These are phyloP conservation scores for Ophiothrix spiculata DNA, from an alignment of 35 echinoderm and acorn worm genomes.

Conservation along the genomic window DNA sequence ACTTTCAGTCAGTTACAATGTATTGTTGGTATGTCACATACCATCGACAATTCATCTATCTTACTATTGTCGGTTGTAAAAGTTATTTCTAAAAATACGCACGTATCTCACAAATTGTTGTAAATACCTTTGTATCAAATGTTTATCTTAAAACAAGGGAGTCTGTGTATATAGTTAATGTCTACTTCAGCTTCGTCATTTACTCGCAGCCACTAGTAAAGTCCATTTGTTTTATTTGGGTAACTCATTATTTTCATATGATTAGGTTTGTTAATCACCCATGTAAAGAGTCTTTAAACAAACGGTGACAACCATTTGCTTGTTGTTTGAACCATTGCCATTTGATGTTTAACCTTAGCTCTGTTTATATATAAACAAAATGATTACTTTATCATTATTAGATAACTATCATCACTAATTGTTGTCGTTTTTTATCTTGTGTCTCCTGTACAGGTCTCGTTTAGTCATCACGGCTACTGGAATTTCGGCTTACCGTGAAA, in stretches of 20 bases:
- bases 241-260: not conserved
- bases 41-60: not conserved
- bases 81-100: not conserved
- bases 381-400: not conserved
- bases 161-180: not conserved
- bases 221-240: not conserved
- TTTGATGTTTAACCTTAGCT: not conserved
- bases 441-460: not conserved
- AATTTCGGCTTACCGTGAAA: not conserved
- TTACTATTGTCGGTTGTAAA: not conserved
- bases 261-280: not conserved
- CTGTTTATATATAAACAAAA: slow-evolving; percentile 15
- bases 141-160: not conserved
- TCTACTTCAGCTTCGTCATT: not conserved
- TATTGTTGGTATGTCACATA: no score
- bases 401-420: slow-evolving; percentile 3
- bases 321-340: not conserved
- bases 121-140: not conserved
- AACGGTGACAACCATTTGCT: not conserved
- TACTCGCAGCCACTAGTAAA: not conserved
- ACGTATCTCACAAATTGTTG: not conserved
- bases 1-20: no score
- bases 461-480: not conserved
- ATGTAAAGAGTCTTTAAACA: not conserved
- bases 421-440: not conserved